Conservation (phyloP, 2,797 vertebrate species). For the Anomalospiza imberbis region DNA sequence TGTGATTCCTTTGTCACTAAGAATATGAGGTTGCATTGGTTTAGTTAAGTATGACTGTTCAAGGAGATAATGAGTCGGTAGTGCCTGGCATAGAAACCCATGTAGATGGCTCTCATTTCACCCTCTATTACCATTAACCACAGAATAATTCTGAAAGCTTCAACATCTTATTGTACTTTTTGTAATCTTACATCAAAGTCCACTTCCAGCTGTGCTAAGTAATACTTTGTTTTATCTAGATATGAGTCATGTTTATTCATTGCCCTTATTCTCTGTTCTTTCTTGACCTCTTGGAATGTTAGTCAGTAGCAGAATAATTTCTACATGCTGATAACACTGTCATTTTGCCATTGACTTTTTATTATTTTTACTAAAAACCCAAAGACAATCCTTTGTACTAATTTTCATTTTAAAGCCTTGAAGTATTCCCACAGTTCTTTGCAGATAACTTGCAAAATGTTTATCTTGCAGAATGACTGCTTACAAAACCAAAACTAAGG, state of each 20-base stretch:
- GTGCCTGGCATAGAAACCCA: neutral
- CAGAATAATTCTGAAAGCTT: conserved; percentile 5
- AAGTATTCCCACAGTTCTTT: neutral
- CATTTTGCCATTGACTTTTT: conserved; percentile 7
- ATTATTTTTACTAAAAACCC: neutral
- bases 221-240: conserved; percentile 44
- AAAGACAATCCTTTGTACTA: neutral
- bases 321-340: conserved; percentile 6
- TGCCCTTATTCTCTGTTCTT: conserved; percentile 37
- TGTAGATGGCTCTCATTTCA: neutral
- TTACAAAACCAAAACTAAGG: neutral
- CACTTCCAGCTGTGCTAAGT: conserved; percentile 50
- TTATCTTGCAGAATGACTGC: neutral
- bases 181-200: conserved; percentile 41
- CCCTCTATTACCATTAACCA: neutral
- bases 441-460: neutral
- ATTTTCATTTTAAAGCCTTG: neutral
- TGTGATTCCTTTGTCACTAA: neutral
- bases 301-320: conserved; percentile 26
- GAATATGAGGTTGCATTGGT: neutral
- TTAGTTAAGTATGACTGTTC: neutral
- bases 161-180: neutral
- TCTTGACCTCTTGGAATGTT: conserved; percentile 46
- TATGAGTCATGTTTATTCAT: conserved; percentile 30
- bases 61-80: neutral